A percentile compares a stretch with the other conserved stretches of the same genome.
These are phyloP conservation scores for Chaetura pelagica DNA, from an alignment of 2,113 vertebrate species.

Conservation along the genomic window DNA sequence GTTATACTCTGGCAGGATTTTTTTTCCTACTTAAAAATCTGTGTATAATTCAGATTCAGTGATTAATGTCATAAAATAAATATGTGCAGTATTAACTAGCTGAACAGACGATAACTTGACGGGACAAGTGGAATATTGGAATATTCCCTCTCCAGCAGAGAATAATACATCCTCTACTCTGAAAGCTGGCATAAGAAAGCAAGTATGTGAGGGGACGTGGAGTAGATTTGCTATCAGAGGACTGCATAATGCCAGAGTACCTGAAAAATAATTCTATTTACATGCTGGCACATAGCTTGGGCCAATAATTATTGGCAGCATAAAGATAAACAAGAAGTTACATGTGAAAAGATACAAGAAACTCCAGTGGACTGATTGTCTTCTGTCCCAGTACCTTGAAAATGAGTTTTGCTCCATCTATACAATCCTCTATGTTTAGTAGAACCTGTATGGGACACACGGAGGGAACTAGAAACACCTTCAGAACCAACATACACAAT, in stretches of 20 bases:
- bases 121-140: not conserved
- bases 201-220: not conserved
- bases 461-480: not conserved
- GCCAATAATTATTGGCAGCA: not conserved
- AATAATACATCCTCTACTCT: not conserved
- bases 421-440: not conserved
- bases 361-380: rapidly evolving
- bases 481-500: not conserved
- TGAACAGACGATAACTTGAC: not conserved
- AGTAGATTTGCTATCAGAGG: not conserved
- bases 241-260: not conserved
- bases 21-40: not conserved
- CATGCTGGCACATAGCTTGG: not conserved
- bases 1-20: not conserved
- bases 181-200: not conserved
- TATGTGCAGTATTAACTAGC: not conserved
- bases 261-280: not conserved
- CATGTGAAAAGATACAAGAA: not conserved
- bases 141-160: not conserved
- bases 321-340: not conserved
- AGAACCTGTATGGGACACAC: not conserved
- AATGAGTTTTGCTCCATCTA: not conserved
- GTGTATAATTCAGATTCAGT: not conserved
- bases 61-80: not conserved
- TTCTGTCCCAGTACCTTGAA: not conserved